Evolutionary conservation across 2,113 vertebrate genomes (phyloP).

Genomic region (Oenanthe melanoleuca): DNA sequence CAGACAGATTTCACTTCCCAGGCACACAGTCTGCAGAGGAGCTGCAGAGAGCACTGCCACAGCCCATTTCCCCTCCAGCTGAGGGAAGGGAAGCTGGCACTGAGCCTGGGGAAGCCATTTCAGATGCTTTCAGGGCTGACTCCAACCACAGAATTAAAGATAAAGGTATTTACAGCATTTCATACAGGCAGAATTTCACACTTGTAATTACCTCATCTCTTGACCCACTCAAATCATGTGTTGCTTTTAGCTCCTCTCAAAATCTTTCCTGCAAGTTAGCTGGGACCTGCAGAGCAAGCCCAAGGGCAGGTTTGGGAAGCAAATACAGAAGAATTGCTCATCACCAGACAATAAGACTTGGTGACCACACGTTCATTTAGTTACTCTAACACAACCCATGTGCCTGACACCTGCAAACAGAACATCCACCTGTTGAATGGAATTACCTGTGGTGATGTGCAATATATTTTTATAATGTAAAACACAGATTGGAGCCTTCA

Average conservation of each 20-base stretch:
- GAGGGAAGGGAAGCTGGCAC: background rate
- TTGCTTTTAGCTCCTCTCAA: background rate
- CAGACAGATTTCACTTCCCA: background rate
- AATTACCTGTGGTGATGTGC: background rate
- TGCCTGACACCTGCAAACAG: background rate
- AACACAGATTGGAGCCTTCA: slow-evolving; percentile 29
- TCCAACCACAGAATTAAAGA: background rate
- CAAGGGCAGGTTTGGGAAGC: background rate
- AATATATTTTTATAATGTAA: background rate
- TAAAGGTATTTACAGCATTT: background rate
- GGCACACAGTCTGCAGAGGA: background rate
- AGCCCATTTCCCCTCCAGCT: background rate
- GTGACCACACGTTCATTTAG: background rate
- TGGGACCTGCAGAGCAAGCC: background rate
- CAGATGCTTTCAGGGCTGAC: background rate
- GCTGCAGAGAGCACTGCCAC: background rate
- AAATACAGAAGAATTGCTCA: background rate
- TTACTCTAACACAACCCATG: background rate
- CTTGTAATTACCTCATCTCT: background rate
- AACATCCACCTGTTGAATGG: background rate
- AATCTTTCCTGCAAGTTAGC: background rate
- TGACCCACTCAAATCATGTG: background rate
- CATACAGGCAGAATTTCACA: background rate
- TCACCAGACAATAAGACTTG: background rate
- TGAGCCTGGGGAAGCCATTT: background rate